phyloP scores from a whole-genome alignment of 2,888 invertebrate species.

The Ophioninae sp. region DNA sequence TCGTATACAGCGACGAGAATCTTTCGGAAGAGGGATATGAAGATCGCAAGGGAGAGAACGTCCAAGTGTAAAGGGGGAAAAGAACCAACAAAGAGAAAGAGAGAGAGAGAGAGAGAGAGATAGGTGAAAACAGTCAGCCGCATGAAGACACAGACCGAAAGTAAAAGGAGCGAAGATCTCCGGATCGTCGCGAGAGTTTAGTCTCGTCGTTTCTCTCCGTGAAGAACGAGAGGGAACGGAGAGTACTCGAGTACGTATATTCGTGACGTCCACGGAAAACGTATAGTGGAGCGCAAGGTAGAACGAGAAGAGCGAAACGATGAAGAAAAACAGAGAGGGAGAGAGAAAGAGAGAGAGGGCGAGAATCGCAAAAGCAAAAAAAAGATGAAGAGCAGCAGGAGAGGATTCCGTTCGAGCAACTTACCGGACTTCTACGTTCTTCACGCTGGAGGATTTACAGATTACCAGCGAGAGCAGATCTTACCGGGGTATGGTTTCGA shows the following conservation, averaged over 20 bases:
- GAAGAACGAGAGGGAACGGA: conserved; percentile 57
- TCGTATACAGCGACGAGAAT: conserved; percentile 19
- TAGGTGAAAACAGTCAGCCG: conserved; percentile 13
- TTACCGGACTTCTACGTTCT: conserved; percentile 79
- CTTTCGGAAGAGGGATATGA: conserved; percentile 63
- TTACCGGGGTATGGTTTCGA: conserved; percentile 8
- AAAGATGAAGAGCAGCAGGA: conserved; percentile 62
- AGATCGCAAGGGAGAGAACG: conserved; percentile 16
- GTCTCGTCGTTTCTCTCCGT: conserved; percentile 43
- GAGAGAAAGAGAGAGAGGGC: conserved; percentile 46
- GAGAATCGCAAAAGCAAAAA: conserved; percentile 10
- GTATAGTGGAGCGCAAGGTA: conserved; percentile 45
- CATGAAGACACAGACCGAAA: conserved; percentile 16
- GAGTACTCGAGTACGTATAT: conserved; percentile 60
- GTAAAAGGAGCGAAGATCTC: conserved; percentile 28
- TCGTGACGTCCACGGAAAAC: conserved; percentile 43
- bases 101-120: conserved; percentile 25
- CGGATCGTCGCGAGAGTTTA: conserved; percentile 52
- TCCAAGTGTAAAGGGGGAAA: background rate
- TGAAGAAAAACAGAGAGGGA: conserved; percentile 56
- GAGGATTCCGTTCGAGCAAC: conserved; percentile 78
- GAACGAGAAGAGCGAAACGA: conserved; percentile 51
- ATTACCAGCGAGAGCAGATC: conserved; percentile 73
- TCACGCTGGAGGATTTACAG: conserved; percentile 80
- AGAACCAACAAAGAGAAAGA: conserved; percentile 20